Base-by-base conservation (phyloP, 2,113 vertebrate species). In the Stomatorhinus ivindoensis region DNA sequence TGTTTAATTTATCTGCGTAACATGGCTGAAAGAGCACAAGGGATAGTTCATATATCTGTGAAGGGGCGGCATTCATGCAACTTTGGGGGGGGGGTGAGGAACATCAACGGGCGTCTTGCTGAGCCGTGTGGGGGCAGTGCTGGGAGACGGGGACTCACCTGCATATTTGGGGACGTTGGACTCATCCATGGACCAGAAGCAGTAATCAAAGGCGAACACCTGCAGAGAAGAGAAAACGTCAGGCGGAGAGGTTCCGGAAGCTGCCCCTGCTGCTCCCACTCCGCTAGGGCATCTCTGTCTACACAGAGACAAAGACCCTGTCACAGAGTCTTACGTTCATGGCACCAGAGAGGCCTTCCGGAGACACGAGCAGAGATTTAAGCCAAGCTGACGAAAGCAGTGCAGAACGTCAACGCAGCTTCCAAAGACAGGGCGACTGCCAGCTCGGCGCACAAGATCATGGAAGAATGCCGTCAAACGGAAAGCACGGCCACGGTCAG, bases 151-250 rank as follows among this genome's bases (percentile, higher is more conserved):
- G 91, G 90, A 93, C 94, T 97, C 96, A 99, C 98, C 98, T 87
- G 98, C 98, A 93, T 99, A 99, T 96, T 99, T 99, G 58, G 96
- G 94, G 92, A 96, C 95, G 93, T 99, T 98, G 92, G 97, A 97
- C 93, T 99, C 98, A 94, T 99, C 98, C 97, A 99, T 98, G 93
- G 98, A 99, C 98, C 98, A 99, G 95, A 99, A 99, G 93, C 98
- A 99, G 94, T 99, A 97, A 96, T 99, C 98, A 93, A 99, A 99
- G 92, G 98, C 98, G 93, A 99, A 99, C 91, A 99, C 98, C 98
- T 99, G 94, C 69, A 91, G n/a, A 84, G 90, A 88, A 87, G 39
- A 94, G 88, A 76, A 61, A 65, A 61, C 17, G 21, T 24, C 35
- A 92, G 85, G 87, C 31, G 76, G 21, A 47, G 47, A 91, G 27